Conservation (phyloP, 2,113 vertebrate species). For the Vombatus ursinus region DNA sequence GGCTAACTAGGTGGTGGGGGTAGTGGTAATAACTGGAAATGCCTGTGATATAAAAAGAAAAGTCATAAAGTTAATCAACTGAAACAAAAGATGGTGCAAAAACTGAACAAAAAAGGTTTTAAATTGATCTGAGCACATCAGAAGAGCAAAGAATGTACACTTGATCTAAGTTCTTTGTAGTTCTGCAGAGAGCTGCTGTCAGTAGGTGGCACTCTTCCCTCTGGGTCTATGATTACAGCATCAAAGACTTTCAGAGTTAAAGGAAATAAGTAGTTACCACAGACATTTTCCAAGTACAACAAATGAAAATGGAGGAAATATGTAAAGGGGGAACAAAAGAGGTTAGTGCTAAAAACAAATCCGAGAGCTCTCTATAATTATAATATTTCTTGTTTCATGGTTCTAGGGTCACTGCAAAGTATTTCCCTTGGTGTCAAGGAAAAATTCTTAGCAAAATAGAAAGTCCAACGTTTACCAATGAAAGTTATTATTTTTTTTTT, state of each 20-base stretch:
- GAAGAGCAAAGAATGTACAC: neutral
- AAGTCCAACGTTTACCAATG: neutral
- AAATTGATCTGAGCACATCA: neutral
- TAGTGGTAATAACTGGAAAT: neutral
- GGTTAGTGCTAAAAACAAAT: no score
- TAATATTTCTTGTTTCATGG: neutral
- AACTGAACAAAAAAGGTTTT: neutral
- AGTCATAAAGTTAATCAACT: neutral
- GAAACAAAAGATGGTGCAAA: neutral
- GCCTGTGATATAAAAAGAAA: neutral
- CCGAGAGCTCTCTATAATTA: no score
- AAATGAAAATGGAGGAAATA: neutral
- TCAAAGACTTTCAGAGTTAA: neutral
- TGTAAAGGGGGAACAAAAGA: neutral
- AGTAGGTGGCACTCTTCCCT: neutral
- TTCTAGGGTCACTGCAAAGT: neutral
- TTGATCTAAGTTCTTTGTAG: neutral
- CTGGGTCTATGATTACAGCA: neutral
- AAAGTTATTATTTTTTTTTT: neutral
- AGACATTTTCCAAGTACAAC: no score
- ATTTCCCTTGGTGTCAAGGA: neutral
- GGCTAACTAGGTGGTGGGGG: neutral
- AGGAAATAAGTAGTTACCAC: neutral
- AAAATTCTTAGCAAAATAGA: neutral
- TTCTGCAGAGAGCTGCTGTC: neutral